Percentiles rank a stretch among this genome's conserved stretches.
These are phyloP conservation scores for Matsumyia berberina DNA, from an alignment of 2,888 invertebrate genomes.

Conservation along the genomic window DNA sequence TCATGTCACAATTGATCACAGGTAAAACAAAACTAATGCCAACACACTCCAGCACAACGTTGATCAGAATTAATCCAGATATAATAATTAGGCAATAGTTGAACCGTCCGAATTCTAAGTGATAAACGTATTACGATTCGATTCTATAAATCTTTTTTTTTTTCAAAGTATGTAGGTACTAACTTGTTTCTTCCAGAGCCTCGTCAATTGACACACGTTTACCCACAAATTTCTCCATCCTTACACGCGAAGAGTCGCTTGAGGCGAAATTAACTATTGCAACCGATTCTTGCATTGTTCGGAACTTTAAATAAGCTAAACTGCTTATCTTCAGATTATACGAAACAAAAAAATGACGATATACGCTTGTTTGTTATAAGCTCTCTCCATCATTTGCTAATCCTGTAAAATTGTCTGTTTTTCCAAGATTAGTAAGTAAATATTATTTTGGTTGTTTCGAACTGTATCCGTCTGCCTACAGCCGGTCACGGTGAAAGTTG, in stretches of 20 bases:
- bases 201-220: constrained; percentile 61
- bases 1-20: constrained; percentile 84
- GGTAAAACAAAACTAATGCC: constrained; percentile 85
- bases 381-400: constrained; percentile 8
- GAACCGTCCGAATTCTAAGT: constrained; percentile 85
- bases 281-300: constrained; percentile 4
- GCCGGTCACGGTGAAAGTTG: background rate
- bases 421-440: background rate
- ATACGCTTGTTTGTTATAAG: constrained; percentile 11
- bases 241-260: constrained; percentile 6
- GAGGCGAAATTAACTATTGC: constrained; percentile 21
- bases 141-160: background rate
- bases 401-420: constrained; percentile 1
- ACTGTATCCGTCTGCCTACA: background rate
- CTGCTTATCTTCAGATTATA: constrained; percentile 8
- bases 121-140: background rate
- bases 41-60: constrained; percentile 84
- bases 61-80: constrained; percentile 85
- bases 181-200: constrained; percentile 66
- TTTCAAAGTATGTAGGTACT: background rate
- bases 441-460: background rate
- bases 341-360: background rate
- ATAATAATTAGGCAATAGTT: constrained; percentile 84
- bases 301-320: constrained; percentile 44
- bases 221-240: constrained; percentile 36